Conservation (phyloP, 2,113 vertebrate species). For the Rutilus rutilus region DNA sequence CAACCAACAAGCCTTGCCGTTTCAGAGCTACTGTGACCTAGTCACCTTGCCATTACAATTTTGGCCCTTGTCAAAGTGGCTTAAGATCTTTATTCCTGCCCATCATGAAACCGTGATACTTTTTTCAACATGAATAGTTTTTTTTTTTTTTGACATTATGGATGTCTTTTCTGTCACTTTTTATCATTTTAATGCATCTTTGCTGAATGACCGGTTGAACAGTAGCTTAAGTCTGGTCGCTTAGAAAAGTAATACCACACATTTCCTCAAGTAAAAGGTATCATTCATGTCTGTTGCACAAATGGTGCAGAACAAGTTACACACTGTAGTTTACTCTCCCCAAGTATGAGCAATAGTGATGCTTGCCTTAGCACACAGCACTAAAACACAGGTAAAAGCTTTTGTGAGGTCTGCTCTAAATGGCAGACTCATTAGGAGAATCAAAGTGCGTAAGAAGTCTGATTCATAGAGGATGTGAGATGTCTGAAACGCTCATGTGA, state of each 20-base stretch:
- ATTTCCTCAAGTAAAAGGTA: not conserved
- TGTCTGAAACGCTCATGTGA: not conserved
- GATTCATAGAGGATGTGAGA: not conserved
- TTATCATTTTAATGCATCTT: too few species aligned
- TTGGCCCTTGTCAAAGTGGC: too few species aligned
- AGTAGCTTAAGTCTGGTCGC: not conserved
- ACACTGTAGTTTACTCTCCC: not conserved
- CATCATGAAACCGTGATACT: not conserved
- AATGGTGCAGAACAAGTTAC: not conserved
- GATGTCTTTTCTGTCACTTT: too few species aligned
- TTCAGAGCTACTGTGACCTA: too few species aligned
- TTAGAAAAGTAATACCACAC: not conserved
- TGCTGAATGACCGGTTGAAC: not conserved
- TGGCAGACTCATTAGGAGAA: slow-evolving; percentile 14
- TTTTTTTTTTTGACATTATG: not conserved
- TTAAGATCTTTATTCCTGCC: too few species aligned
- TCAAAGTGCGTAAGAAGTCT: slow-evolving; percentile 13
- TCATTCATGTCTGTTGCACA: not conserved
- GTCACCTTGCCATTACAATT: too few species aligned
- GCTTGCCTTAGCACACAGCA: not conserved
- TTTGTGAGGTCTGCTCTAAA: slow-evolving; percentile 16
- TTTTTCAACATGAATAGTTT: not conserved
- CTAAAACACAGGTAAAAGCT: slow-evolving; percentile 21
- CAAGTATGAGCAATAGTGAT: slow-evolving; percentile 6
- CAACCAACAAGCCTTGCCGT: too few species aligned